Percentiles rank a stretch among this genome's conserved stretches.
Conservation (phyloP, 2,113 vertebrate genomes). For the Trochalopteron elliotii region DNA sequence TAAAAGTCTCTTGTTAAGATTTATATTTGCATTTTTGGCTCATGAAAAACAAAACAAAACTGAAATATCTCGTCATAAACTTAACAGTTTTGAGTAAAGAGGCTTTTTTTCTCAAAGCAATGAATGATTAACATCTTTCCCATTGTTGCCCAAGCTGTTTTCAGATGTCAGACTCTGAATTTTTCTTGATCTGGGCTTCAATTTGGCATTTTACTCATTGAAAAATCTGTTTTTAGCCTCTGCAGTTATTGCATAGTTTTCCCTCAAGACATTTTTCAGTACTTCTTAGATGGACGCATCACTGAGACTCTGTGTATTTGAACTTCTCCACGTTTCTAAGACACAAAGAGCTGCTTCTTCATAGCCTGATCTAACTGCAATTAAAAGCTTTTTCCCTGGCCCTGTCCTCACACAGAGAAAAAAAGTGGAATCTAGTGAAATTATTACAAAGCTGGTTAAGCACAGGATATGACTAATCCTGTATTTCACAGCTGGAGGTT, state of each 20-base stretch:
- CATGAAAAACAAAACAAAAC: neutral
- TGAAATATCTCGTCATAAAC: neutral
- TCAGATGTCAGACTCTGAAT: neutral
- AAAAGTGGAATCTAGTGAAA: conserved; percentile 14
- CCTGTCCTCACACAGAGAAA: neutral
- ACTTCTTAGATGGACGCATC: neutral
- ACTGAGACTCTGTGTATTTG: neutral
- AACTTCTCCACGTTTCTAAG: neutral
- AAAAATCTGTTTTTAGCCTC: neutral
- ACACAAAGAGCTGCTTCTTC: neutral
- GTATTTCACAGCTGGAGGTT: conserved; percentile 58
- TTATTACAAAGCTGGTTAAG: conserved; percentile 53
- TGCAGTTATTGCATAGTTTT: neutral
- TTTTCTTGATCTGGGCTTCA: neutral
- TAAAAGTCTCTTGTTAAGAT: neutral
- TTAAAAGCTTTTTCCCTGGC: neutral
- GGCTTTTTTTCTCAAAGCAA: neutral
- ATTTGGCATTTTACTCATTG: neutral
- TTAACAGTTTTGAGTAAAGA: neutral
- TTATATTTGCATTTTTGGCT: neutral
- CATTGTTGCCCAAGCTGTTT: neutral
- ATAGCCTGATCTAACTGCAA: neutral
- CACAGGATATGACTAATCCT: conserved; percentile 55
- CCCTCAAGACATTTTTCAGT: neutral
- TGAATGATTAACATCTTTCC: neutral